phyloP scores from a whole-genome alignment of 2,888 invertebrate genomes.

The Epinotia demarniana region DNA sequence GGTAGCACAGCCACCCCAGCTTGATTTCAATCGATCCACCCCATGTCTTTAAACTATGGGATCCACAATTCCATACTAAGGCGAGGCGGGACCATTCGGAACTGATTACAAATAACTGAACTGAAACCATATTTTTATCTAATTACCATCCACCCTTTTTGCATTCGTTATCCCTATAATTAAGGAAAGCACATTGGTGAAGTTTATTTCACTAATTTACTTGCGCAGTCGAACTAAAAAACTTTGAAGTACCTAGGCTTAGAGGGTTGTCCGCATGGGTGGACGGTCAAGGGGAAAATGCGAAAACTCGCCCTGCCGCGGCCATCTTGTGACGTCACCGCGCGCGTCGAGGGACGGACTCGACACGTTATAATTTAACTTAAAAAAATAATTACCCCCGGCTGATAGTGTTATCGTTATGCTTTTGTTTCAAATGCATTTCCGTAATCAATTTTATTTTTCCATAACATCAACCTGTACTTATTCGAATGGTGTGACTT shows the following conservation, averaged over 20 bases:
- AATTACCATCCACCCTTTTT: constrained; percentile 12
- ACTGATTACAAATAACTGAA: background rate
- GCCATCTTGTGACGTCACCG: constrained; percentile 82
- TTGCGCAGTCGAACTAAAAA: constrained; percentile 26
- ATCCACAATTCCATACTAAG: background rate
- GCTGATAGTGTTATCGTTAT: constrained; percentile 3
- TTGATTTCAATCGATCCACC: constrained; percentile 3
- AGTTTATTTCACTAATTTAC: constrained; percentile 3
- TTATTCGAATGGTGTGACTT: background rate
- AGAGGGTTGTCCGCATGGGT: constrained; percentile 54
- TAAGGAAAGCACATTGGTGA: background rate
- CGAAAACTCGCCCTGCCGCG: constrained; percentile 78
- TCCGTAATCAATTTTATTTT: background rate
- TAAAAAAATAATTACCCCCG: constrained; percentile 19
- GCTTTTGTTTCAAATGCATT: constrained; percentile 9
- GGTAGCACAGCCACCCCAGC: background rate
- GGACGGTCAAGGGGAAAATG: constrained; percentile 76
- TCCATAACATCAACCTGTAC: background rate
- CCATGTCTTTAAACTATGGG: background rate
- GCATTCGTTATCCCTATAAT: background rate
- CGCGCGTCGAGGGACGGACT: constrained; percentile 68
- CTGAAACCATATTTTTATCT: background rate
- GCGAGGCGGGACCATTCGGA: background rate
- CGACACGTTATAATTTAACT: constrained; percentile 43
- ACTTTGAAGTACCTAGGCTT: background rate